Evolutionary conservation across 1,140 invertebrate genomes (phyloP), one percentile per base, ranked within the genome.

Genomic region (Polyergus mexicanus): DNA sequence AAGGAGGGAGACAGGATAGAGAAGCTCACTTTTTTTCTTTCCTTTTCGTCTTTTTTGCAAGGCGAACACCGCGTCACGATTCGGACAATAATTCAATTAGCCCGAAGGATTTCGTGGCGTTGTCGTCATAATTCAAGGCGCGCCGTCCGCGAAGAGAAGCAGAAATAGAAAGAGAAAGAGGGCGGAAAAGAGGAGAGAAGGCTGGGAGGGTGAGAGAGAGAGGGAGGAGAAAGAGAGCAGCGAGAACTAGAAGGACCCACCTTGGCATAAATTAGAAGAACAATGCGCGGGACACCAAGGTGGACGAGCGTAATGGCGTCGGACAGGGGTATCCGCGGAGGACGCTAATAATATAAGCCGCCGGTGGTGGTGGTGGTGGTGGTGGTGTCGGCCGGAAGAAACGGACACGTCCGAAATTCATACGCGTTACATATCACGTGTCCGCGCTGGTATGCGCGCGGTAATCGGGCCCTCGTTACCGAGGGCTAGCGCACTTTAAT

Each of bases 31-130:
- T 25, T 74, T 83, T 51, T 63, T 38, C 8, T 10, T 8, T 25
- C 3, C 38, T 28, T 54, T 72, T 35, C 78, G 68, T 84, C 76
- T 68, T 80, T 83, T 87, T 89, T 76, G 88, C 87, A 89, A 87
- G 88, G 89, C 83, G 77, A 88, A 90, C 84, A 51, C 65, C 56
- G 85, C 72, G 41, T 84, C 65, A 83, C 88, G 90, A 89, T 90
- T 90, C 92, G 89, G 85, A 92, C 92, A 93, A 93, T 94, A 94
- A 94, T 94, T 94, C 93, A 93, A 94, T 94, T 94, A 94, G 91
- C 88, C 86, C 69, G 77, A 71, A 91, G 92, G 90, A 94, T 93
- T 93, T 93, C 93, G 90, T 93, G 88, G 83, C 87, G 83, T 88
- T 88, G 89, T 91, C 90, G 88, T 90, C 88, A 93, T 93, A 92